These are phyloP conservation scores for Oophaga sylvatica DNA, from an alignment of 2,797 vertebrate species.

Conservation along the genomic window DNA sequence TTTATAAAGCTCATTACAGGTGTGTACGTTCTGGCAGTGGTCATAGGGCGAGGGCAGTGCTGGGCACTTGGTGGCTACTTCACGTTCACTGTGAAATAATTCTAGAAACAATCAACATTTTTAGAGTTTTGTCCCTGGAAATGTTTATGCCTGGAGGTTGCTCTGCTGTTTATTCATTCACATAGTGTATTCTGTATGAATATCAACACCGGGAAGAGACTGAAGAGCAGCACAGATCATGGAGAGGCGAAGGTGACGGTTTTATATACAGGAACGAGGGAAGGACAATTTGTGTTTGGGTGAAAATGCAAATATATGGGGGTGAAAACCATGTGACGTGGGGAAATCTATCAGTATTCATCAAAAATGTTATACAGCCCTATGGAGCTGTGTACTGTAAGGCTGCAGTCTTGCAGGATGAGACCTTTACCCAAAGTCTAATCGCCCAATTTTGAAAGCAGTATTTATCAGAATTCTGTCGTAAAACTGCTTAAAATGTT, in stretches of 20 bases:
- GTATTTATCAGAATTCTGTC: too few relatives aligned
- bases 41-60: background rate
- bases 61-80: background rate
- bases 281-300: background rate
- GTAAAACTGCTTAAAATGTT: too few relatives aligned
- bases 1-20: slow-evolving; percentile 15
- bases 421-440: too few relatives aligned
- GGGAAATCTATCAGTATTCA: too few relatives aligned
- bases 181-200: background rate
- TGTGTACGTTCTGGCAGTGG: background rate
- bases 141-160: background rate
- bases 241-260: background rate
- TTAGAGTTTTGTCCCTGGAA: background rate
- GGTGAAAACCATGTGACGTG: too few relatives aligned
- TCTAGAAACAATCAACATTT: background rate
- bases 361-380: too few relatives aligned
- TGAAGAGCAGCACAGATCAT: background rate
- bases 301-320: background rate
- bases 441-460: too few relatives aligned
- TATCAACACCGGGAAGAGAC: background rate
- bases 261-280: background rate
- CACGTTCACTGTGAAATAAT: background rate
- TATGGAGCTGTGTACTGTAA: too few relatives aligned
- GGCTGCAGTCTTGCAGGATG: too few relatives aligned
- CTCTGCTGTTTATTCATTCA: background rate